Base-by-base conservation (phyloP, 2,888 invertebrate genomes). In the Drosophila maculinotata region DNA sequence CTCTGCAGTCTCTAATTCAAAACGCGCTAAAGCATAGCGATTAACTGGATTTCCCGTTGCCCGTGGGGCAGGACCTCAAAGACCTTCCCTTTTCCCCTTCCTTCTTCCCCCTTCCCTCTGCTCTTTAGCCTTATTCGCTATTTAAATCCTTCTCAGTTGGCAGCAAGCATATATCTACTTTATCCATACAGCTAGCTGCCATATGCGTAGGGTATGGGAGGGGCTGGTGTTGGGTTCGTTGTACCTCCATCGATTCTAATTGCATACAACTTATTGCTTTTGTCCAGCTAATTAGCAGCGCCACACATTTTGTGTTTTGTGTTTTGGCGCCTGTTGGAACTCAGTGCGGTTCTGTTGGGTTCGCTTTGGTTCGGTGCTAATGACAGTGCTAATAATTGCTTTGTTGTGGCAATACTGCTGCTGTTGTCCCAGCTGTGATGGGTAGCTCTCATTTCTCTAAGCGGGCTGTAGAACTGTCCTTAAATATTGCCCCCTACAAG, bases 321-420 rank as follows among this genome's bases (percentile, higher is more conserved):
- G 20, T 14, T 31, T 31, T 15, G 33, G 35, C 51, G 15, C 12
- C 33, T 35, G 28, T 28, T 12, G 48, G 6, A n/a, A n/a, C n/a
- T n/a, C n/a, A n/a, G n/a, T n/a, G n/a, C n/a, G n/a, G n/a, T n/a
- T n/a, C n/a, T 49, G 57, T 48, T 31, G 35, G 20, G 49, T n/a
- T n/a, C n/a, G 15, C 57, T 26, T 60, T 20, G 20, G 45, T 31
- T n/a, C n/a, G n/a, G n/a, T 76, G 71, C 71, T 82, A 79, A 79
- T 82, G 79, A 77, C 77, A 68, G 51, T 71, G 79, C 83, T 66
- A 79, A 79, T 79, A 79, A 79, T 81, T 76, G 74, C 69, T 81
- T 76, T 84, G 74, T 76, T 75, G 70, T 74, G 71, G 67, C 66
- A 60, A 45, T 49, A 54, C 36, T 51, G 30, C 20, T 48, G 62